A percentile compares a stretch with the other conserved stretches of the same genome.
These are phyloP conservation scores for Catajapyx aquilonaris DNA, from an alignment of 1,140 invertebrate genomes.

Conservation along the genomic window DNA sequence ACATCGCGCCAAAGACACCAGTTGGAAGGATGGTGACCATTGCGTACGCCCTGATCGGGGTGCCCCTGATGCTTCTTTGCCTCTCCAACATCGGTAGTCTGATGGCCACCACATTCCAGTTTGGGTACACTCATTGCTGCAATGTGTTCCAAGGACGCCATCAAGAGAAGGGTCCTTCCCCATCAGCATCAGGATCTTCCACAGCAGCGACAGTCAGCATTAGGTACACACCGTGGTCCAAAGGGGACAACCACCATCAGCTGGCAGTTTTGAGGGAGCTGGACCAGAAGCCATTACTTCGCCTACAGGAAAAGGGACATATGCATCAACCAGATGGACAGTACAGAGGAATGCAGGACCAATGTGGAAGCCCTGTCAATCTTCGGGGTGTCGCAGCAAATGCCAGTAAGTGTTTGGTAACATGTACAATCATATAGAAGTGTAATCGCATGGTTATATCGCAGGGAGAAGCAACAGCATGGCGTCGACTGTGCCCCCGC, in stretches of 20 bases:
- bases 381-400: too few relatives aligned
- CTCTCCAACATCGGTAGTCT: constrained; percentile 65
- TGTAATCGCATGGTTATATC: too few relatives aligned
- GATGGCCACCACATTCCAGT: constrained; percentile 46
- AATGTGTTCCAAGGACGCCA: constrained; percentile 18
- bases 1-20: constrained; percentile 50
- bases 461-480: too few relatives aligned
- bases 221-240: constrained; percentile 31
- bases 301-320: too few relatives aligned
- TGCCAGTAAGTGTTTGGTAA: too few relatives aligned
- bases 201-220: constrained; percentile 46
- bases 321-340: too few relatives aligned
- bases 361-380: too few relatives aligned
- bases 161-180: constrained; percentile 13
- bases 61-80: constrained; percentile 69
- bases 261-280: neutral
- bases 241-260: neutral
- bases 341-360: too few relatives aligned
- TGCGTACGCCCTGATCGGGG: constrained; percentile 60
- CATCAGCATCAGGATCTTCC: constrained; percentile 6
- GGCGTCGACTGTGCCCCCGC: too few relatives aligned
- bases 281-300: neutral
- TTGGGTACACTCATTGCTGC: constrained; percentile 42
- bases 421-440: too few relatives aligned
- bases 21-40: constrained; percentile 65